Conservation (phyloP, 2,797 vertebrate species). For the Sebastes matsubarae region DNA sequence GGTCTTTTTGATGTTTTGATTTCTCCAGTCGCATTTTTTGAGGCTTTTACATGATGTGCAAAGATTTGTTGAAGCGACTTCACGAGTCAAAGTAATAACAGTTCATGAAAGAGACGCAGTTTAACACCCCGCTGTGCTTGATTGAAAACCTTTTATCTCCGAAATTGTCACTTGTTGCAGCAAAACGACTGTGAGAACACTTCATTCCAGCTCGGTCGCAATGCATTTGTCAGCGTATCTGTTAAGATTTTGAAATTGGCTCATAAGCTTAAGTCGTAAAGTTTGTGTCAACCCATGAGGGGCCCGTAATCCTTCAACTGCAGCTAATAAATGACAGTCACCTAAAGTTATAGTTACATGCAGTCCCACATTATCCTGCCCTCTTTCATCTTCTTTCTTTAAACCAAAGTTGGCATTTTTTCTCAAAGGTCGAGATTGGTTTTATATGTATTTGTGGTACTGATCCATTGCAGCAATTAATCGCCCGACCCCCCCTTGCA, state of each 20-base stretch:
- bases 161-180: not conserved
- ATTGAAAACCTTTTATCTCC: conserved; percentile 6
- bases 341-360: not conserved
- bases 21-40: not conserved
- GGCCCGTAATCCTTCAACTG: not conserved
- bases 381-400: not conserved
- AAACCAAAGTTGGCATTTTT: accelerated
- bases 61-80: conserved; percentile 10
- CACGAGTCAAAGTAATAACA: not conserved
- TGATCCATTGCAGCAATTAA: not conserved
- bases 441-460: not conserved
- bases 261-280: not conserved
- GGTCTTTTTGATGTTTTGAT: not conserved
- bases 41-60: not conserved
- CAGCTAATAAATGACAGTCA: conserved; percentile 4
- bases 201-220: not conserved
- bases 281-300: not conserved
- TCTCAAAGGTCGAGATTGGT: not conserved
- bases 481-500: not conserved
- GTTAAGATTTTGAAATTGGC: not conserved
- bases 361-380: not conserved
- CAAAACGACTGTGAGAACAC: not conserved
- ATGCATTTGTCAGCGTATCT: not conserved
- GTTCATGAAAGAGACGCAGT: conserved; percentile 4
- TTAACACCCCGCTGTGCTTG: conserved; percentile 5